Evolutionary conservation across 2,888 invertebrate species (phyloP), one percentile per base, ranked within the genome.

Genomic region (Onthophagus sagittarius): DNA sequence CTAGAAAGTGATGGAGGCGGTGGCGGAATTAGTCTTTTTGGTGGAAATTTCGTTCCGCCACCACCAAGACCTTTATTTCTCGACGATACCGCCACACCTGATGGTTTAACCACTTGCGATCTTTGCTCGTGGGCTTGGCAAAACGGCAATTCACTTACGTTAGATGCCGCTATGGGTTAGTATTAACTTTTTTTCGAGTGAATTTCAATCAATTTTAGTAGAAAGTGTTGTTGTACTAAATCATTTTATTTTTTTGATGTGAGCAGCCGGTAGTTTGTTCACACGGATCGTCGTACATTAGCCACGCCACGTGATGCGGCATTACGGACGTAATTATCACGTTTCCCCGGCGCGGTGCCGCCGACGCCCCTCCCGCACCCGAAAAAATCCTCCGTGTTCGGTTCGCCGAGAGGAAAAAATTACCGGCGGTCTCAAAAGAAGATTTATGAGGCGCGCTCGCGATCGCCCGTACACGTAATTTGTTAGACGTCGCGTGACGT

Each of bases 71-170:
- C 91, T 72, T 88, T 90, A 70, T 90, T 89, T 83, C 86, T 91
- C 77, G 91, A 91, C 81, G 90, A 90, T 77, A 87, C 86, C 77
- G 88, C 88, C 78, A 87, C 88, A 78, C 88, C 90, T 75, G 91
- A 92, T 84, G 92, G 91, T 75, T 88, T 91, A 78, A 92, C 92
- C 81, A 91, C 91, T 82, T 92, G 92, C 85, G 92, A 92, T 86
- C 88, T 92, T 78, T 92, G 92, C 84, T 88, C 91, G 79, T 92
- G 92, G 92, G 92, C 92, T 79, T 89, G 90, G 88, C 89, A 89
- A 82, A 86, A 86, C 32, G 79, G 78, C 67, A 80, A 81, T 71
- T 76, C 79, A 86, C 85, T 88, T 86, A 77, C 80, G 5, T 74
- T 88, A 77, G 90, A 90, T 79, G 88, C 88, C 77, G 87, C 89